A percentile compares a stretch with the other conserved stretches of the same genome.
These are phyloP conservation scores for Cyphomyrmex costatus DNA, from an alignment of 1,140 invertebrate species.

Conservation along the genomic window DNA sequence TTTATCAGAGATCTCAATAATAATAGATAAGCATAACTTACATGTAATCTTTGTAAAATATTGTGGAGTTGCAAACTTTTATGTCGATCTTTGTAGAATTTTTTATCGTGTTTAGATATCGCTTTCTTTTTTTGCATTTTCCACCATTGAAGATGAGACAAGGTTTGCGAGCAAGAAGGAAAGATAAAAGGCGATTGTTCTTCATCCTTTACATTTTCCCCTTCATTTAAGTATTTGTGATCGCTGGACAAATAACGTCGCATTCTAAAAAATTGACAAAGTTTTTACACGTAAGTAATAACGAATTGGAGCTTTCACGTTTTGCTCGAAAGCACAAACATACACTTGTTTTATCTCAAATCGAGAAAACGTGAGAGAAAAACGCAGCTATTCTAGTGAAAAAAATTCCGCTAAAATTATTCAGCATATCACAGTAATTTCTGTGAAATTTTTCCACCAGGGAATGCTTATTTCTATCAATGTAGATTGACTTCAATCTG, in stretches of 20 bases:
- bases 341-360: neutral
- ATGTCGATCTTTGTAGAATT: neutral
- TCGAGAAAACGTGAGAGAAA: neutral
- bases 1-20: neutral
- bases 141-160: conserved; percentile 76
- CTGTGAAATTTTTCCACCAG: too few relatives aligned
- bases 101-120: conserved; percentile 57
- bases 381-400: too few relatives aligned
- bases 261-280: conserved; percentile 54
- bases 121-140: conserved; percentile 63
- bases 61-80: conserved; percentile 44
- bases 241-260: conserved; percentile 79
- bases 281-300: neutral
- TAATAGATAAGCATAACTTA: conserved; percentile 63
- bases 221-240: conserved; percentile 76
- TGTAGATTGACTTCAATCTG: too few relatives aligned
- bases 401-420: too few relatives aligned
- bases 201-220: conserved; percentile 74
- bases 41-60: conserved; percentile 76
- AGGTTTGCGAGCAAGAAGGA: conserved; percentile 77
- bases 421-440: too few relatives aligned
- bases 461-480: neutral
- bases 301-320: neutral
- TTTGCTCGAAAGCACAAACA: neutral
- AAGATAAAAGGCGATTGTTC: conserved; percentile 79